phyloP scores from a whole-genome alignment of 1,140 invertebrate species.

The Conopomorpha cramerella region DNA sequence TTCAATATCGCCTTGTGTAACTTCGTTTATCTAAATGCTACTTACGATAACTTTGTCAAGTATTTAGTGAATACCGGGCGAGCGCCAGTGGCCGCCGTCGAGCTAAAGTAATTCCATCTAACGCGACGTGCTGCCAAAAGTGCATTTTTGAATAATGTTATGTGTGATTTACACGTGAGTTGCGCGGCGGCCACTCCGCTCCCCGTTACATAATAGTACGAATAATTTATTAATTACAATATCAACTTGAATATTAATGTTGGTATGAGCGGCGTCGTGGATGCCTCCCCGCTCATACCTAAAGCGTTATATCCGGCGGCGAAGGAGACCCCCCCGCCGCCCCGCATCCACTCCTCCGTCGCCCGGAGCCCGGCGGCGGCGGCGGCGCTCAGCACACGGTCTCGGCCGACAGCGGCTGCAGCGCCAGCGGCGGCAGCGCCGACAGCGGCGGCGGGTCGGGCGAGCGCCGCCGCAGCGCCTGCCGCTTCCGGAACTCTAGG shows the following conservation, averaged over 20 bases:
- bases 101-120: no score
- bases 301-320: constrained; percentile 34
- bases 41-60: constrained; percentile 50
- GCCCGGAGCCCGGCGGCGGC: no score
- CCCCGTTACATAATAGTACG: constrained; percentile 26
- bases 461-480: constrained; percentile 73
- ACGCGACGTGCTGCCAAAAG: no score
- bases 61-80: constrained; percentile 25
- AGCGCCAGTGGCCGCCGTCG: constrained; percentile 14
- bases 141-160: no score
- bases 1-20: constrained; percentile 24
- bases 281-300: constrained; percentile 58
- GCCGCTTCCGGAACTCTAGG: constrained; percentile 86
- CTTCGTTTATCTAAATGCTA: constrained; percentile 37
- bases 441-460: constrained; percentile 67
- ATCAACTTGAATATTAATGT: constrained; percentile 57
- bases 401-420: constrained; percentile 23
- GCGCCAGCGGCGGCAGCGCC: constrained; percentile 73
- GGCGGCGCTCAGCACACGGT: constrained; percentile 25
- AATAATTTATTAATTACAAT: constrained; percentile 47
- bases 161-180: no score
- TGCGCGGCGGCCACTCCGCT: constrained; percentile 5
- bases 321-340: background rate
- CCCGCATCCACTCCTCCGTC: background rate
- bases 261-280: constrained; percentile 58